Base-by-base conservation (phyloP, 2,888 invertebrate species). In the Timema podura region DNA sequence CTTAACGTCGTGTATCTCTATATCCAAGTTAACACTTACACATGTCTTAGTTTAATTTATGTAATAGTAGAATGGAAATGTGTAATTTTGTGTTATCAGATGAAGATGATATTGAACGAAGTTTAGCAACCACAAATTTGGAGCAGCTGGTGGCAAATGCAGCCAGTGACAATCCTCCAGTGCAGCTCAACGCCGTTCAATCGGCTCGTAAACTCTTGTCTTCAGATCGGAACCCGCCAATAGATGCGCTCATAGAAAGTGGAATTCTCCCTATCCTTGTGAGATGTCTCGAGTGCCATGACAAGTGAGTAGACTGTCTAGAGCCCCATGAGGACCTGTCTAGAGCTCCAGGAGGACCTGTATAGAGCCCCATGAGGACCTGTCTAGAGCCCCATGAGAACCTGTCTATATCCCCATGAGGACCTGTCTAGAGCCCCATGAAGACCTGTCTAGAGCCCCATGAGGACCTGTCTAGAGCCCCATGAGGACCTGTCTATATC, bases 161-260 rank as follows among this genome's bases (percentile, higher is more conserved):
- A 16, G 89, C 88, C 11, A 91, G 92, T 80, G 90, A 91, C 70
- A 87, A 92, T 78, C 91, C 94, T 46, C 88, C 87, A 8, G 86
- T 90, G 76, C 96, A 97, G 82, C 86, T 98, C 76, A 86, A 87
- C 75, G 97, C 98, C 68, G 96, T 99, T 45, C 97, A 98, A 82
- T 91, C 95, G 69, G 96, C 96, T 72, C 88, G 98, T 76, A 98
- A 98, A 83, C 85, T 99, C 76, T 85, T 99, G 49, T 98, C 98
- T 9, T 96, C 96, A 74, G 98, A 99, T 82, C 90, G 95, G 78
- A 98, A 98, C 86, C 99, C 99, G 75, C 98, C 99, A 44, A 98
- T 99, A 78, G 96, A 99, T 84, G 93, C 93, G 74, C 85, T 99
- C 75, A 98, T 99, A 77, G 85, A 89, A 64, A 93, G 94, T 80